These are phyloP conservation scores for Eubasilissa regina DNA, from an alignment of 1,140 invertebrate species.

Conservation along the genomic window DNA sequence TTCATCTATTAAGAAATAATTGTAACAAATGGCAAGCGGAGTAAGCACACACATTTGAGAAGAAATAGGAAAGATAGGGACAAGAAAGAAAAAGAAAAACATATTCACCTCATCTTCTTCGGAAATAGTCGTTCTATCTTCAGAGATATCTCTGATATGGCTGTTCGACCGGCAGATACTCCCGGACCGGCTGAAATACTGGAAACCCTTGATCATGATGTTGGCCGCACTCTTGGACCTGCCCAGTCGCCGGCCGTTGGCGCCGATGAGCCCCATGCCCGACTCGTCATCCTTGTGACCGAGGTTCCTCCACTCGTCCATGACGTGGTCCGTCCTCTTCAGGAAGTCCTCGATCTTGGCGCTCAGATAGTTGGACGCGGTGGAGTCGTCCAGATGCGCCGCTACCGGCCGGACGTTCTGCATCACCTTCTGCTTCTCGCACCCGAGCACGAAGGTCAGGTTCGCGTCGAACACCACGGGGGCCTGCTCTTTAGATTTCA, in stretches of 20 bases:
- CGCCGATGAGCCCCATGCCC: constrained; percentile 64
- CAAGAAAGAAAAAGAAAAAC: background rate
- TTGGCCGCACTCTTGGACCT: constrained; percentile 83
- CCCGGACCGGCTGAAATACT: constrained; percentile 77
- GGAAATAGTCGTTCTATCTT: constrained; percentile 76
- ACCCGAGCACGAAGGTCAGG: constrained; percentile 83
- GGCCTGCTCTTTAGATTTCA: constrained; percentile 78
- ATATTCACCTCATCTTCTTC: constrained; percentile 75
- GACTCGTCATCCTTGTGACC: constrained; percentile 75
- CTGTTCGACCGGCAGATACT: constrained; percentile 69
- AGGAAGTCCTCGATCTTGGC: constrained; percentile 86
- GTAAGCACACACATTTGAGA: background rate
- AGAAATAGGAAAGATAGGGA: background rate
- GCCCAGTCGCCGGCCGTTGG: constrained; percentile 69
- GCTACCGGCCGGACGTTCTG: constrained; percentile 80
- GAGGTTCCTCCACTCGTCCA: constrained; percentile 85
- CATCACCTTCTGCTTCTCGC: constrained; percentile 78
- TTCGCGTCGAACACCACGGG: constrained; percentile 87
- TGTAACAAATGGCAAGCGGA: background rate
- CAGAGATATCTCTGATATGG: constrained; percentile 71
- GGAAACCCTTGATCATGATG: constrained; percentile 85
- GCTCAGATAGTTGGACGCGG: constrained; percentile 82
- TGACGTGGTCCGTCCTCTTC: constrained; percentile 86
- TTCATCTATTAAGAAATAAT: background rate
- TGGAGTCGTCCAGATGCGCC: constrained; percentile 81